These are phyloP conservation scores for Drosophila falleni DNA, from an alignment of 2,888 invertebrate genomes.

Conservation along the genomic window DNA sequence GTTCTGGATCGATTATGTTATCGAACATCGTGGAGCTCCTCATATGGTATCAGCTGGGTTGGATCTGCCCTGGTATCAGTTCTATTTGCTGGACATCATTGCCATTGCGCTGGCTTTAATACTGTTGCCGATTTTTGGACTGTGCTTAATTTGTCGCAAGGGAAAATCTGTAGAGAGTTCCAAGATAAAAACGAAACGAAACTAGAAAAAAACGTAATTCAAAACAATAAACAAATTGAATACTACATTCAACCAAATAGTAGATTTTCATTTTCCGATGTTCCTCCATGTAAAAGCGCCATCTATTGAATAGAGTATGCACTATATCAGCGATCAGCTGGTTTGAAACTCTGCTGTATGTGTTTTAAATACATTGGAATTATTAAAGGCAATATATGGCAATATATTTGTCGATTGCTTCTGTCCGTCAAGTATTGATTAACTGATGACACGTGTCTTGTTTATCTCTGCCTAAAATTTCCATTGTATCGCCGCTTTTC, in stretches of 20 bases:
- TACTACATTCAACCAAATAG: no score
- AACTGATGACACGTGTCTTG: not conserved
- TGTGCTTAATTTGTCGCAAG: conserved; percentile 17
- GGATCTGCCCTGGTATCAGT: conserved; percentile 81
- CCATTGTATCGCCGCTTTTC: not conserved
- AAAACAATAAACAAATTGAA: no score
- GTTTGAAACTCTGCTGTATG: no score
- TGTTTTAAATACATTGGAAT: no score
- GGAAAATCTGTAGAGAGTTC: conserved; percentile 15
- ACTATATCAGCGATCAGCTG: no score
- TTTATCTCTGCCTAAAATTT: not conserved
- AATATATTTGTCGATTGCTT: no score
- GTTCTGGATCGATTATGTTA: conserved; percentile 84
- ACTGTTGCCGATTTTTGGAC: conserved; percentile 14
- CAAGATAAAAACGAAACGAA: conserved; percentile 26
- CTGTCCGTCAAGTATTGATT: no score
- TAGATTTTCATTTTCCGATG: no score
- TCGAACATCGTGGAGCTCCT: conserved; percentile 83
- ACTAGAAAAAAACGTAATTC: not conserved
- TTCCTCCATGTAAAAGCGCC: no score
- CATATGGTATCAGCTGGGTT: conserved; percentile 77
- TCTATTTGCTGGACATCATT: conserved; percentile 79
- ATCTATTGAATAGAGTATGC: no score
- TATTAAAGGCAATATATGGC: no score
- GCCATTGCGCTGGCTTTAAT: conserved; percentile 29